These are phyloP conservation scores for Plectrocnemia conspersa DNA, from an alignment of 1,140 invertebrate species.

Conservation along the genomic window DNA sequence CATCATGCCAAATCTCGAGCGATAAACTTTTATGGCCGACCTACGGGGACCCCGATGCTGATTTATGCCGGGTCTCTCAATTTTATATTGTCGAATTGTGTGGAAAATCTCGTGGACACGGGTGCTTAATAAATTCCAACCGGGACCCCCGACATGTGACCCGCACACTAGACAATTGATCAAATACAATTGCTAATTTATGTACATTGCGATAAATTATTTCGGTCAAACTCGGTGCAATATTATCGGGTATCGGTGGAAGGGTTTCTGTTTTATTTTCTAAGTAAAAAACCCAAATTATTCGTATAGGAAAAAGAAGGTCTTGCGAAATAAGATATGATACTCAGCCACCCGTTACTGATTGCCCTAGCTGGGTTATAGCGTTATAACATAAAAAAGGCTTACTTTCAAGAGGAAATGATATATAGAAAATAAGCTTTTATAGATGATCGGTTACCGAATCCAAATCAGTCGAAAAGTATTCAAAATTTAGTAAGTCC, in stretches of 20 bases:
- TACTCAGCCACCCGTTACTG: conserved; percentile 1
- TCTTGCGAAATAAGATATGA: conserved; percentile 7
- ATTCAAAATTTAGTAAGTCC: too few relatives aligned
- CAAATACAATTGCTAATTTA: not conserved
- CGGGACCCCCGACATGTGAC: conserved; percentile 16
- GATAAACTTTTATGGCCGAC: conserved; percentile 30
- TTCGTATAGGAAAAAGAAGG: too few relatives aligned
- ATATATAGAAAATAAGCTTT: too few relatives aligned
- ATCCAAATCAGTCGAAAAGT: too few relatives aligned
- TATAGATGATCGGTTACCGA: too few relatives aligned
- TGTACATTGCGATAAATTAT: not conserved
- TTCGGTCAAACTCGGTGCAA: not conserved
- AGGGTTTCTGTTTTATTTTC: not conserved
- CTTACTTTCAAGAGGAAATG: not conserved
- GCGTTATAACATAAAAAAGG: not conserved
- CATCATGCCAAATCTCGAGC: conserved; percentile 28
- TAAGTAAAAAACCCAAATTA: too few relatives aligned
- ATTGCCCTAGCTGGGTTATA: not conserved
- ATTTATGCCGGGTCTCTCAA: conserved; percentile 18
- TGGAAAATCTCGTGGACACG: conserved; percentile 28
- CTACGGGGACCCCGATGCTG: conserved; percentile 22
- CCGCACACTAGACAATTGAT: not conserved
- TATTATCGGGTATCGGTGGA: not conserved
- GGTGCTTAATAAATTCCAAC: conserved; percentile 29
- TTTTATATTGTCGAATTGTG: conserved; percentile 30